A percentile compares a stretch with the other conserved stretches of the same genome.
These are phyloP conservation scores for Cichladusa arquata DNA, from an alignment of 2,113 vertebrate species.

Conservation along the genomic window DNA sequence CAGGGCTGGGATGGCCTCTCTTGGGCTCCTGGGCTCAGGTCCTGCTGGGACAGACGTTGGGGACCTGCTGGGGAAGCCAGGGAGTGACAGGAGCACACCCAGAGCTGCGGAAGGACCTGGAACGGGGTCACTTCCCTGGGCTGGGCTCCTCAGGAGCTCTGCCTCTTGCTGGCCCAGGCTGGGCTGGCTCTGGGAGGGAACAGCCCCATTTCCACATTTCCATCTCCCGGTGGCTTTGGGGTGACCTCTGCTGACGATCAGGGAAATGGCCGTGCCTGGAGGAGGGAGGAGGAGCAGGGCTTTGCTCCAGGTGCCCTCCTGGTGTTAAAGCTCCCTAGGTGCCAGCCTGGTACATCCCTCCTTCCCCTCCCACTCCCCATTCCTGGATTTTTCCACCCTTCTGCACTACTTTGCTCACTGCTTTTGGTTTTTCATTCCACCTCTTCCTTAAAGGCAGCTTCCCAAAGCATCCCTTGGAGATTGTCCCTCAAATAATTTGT, in stretches of 20 bases:
- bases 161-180: too few relatives aligned
- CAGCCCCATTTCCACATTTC: background rate
- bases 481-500: background rate
- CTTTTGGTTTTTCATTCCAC: background rate
- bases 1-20: background rate
- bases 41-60: background rate
- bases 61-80: fast-evolving
- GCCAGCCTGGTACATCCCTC: background rate
- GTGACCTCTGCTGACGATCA: conserved; percentile 38
- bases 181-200: background rate
- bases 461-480: background rate
- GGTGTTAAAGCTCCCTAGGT: background rate
- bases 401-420: background rate
- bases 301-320: background rate
- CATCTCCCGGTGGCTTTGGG: background rate
- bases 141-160: background rate
- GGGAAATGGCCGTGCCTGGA: background rate
- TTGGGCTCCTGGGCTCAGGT: background rate
- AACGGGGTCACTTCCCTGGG: fast-evolving
- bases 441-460: background rate
- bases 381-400: background rate
- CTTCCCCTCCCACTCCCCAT: fast-evolving
- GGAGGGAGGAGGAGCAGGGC: fast-evolving
- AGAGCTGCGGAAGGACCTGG: fast-evolving
- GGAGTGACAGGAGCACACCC: fast-evolving